A percentile compares a stretch with the other conserved stretches of the same genome.
These are phyloP conservation scores for Trissoscelio sp. DNA, from an alignment of 2,888 invertebrate genomes.

Conservation along the genomic window DNA sequence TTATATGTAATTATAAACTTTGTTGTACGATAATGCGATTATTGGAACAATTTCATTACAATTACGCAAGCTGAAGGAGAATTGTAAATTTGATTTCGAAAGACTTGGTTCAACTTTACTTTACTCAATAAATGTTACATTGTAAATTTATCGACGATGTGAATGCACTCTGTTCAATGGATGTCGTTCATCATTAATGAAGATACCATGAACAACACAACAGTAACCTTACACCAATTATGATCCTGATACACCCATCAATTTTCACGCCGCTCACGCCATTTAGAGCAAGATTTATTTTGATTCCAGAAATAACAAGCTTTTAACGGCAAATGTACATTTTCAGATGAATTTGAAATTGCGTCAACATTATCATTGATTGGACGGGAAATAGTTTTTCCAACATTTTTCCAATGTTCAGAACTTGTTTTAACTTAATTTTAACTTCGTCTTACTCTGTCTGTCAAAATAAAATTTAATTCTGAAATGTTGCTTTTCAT, in stretches of 20 bases:
- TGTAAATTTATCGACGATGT: slow-evolving; percentile 8
- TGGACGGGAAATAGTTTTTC: neutral
- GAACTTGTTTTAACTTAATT: neutral
- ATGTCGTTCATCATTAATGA: slow-evolving; percentile 4
- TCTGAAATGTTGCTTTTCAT: neutral
- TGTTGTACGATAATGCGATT: neutral
- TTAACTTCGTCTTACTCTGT: neutral
- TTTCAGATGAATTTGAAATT: neutral
- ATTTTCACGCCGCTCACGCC: slow-evolving; percentile 4
- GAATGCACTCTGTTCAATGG: neutral
- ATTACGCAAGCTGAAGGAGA: neutral
- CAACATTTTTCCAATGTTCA: neutral
- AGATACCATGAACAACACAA: slow-evolving; percentile 13
- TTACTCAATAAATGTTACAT: neutral
- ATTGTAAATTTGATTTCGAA: neutral
- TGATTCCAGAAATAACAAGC: neutral
- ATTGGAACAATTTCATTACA: neutral
- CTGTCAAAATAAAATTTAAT: neutral
- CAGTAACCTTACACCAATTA: slow-evolving; percentile 37
- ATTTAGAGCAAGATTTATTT: slow-evolving; percentile 17
- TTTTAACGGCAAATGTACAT: neutral
- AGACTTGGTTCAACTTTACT: neutral
- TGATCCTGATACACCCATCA: slow-evolving; percentile 16
- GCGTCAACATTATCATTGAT: neutral
- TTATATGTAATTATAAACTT: neutral